A percentile compares a stretch with the other conserved stretches of the same genome.
These are phyloP conservation scores for Aphelinus certus DNA, from an alignment of 1,140 invertebrate genomes.

Conservation along the genomic window DNA sequence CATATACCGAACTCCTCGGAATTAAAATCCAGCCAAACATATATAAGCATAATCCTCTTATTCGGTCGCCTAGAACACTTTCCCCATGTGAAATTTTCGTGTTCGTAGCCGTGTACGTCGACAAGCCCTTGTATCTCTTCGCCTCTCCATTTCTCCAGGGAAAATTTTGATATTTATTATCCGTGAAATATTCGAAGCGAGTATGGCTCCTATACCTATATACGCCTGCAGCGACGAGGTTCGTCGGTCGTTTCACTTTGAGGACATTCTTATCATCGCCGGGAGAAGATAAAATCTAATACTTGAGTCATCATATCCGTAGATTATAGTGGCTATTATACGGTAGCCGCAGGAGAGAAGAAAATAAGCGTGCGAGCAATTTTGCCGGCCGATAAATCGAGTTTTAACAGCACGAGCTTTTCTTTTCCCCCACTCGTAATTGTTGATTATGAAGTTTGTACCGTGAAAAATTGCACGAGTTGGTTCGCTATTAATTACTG, in stretches of 20 bases:
- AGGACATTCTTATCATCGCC: conserved; percentile 10
- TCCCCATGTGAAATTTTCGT: background rate
- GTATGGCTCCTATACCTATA: background rate
- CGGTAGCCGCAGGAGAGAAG: background rate
- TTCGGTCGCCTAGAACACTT: background rate
- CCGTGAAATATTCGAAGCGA: background rate
- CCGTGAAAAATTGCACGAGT: too few relatives aligned
- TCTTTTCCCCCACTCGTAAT: background rate
- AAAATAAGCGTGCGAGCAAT: background rate
- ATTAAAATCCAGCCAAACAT: conserved; percentile 13
- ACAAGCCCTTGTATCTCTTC: too few relatives aligned
- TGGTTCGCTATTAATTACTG: too few relatives aligned
- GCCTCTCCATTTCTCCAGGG: too few relatives aligned
- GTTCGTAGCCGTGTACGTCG: too few relatives aligned
- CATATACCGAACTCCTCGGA: background rate
- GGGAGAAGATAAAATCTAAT: conserved; percentile 16
- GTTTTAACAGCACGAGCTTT: background rate
- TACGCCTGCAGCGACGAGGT: background rate
- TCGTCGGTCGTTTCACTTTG: background rate
- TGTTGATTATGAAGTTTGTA: background rate
- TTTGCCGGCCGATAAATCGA: conserved; percentile 7
- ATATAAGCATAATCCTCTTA: conserved; percentile 22
- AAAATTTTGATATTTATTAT: conserved; percentile 8
- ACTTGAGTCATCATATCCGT: background rate
- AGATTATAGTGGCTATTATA: background rate